Evolutionary conservation across 2,113 vertebrate species (phyloP).

Genomic region (Gavia stellata): DNA sequence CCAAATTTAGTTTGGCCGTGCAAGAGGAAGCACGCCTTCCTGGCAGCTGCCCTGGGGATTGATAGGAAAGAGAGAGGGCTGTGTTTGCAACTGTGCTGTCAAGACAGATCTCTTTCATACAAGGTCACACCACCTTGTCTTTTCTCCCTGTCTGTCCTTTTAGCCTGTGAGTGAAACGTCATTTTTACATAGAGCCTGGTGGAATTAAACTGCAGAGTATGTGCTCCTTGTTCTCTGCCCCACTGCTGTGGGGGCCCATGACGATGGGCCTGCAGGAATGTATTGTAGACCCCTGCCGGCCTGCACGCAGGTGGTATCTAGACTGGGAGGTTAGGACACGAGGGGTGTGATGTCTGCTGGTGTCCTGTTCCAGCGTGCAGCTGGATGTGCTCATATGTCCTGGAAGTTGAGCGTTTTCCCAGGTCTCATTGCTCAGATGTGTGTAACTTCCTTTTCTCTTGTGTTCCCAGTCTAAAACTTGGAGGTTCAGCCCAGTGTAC

Average conservation of each 20-base stretch:
- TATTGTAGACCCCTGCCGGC: background rate
- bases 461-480: background rate
- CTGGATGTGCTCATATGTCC: background rate
- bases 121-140: background rate
- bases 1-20: background rate
- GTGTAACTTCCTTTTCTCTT: background rate
- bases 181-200: background rate
- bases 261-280: accelerated
- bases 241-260: no score
- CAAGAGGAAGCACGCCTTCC: background rate
- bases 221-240: background rate
- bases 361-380: background rate
- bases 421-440: background rate
- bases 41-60: background rate
- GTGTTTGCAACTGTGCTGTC: background rate
- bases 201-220: background rate
- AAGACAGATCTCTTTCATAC: background rate
- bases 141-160: background rate
- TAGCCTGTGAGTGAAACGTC: background rate
- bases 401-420: background rate
- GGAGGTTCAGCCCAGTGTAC: background rate
- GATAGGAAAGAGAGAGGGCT: background rate
- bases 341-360: background rate
- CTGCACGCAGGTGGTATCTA: background rate
- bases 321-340: background rate